phyloP scores from a whole-genome alignment of 2,113 vertebrate species.

The Pterocles gutturalis region DNA sequence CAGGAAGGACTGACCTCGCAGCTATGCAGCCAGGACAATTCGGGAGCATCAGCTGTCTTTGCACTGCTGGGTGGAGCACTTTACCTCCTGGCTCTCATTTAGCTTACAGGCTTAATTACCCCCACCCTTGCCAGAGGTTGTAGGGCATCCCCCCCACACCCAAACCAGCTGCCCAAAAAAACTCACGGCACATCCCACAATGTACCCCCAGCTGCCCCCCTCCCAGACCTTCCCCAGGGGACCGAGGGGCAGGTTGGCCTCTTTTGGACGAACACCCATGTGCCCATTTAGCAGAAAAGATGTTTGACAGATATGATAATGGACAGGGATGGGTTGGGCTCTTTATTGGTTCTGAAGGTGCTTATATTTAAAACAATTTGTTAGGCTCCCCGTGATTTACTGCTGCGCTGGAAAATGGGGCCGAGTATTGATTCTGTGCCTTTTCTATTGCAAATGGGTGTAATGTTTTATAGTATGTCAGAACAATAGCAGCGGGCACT shows the following conservation, averaged over 20 bases:
- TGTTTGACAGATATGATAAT: slow-evolving; percentile 55
- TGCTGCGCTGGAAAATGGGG: slow-evolving; percentile 78
- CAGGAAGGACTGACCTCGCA: not conserved
- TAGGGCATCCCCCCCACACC: no score
- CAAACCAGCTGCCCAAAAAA: not conserved
- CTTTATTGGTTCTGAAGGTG: slow-evolving; percentile 81
- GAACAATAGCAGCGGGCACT: slow-evolving; percentile 85
- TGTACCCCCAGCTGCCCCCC: no score
- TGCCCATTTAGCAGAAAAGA: slow-evolving; percentile 7
- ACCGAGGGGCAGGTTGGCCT: rapidly evolving
- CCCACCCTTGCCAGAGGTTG: no score
- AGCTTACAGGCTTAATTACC: no score
- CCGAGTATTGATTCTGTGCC: slow-evolving; percentile 86
- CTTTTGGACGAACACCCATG: rapidly evolving
- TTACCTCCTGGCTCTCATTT: rapidly evolving
- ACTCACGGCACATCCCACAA: rapidly evolving
- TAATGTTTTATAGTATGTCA: slow-evolving; percentile 89
- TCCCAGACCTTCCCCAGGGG: not conserved
- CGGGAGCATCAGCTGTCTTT: not conserved
- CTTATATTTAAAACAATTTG: slow-evolving; percentile 85
- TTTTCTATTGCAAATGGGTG: slow-evolving; percentile 85
- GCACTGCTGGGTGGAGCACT: rapidly evolving
- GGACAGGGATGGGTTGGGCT: slow-evolving; percentile 57
- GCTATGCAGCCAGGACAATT: rapidly evolving
- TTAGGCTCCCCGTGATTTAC: slow-evolving; percentile 83